Evolutionary conservation across 2,113 vertebrate species (phyloP).

Genomic region (Cyrtonyx montezumae): DNA sequence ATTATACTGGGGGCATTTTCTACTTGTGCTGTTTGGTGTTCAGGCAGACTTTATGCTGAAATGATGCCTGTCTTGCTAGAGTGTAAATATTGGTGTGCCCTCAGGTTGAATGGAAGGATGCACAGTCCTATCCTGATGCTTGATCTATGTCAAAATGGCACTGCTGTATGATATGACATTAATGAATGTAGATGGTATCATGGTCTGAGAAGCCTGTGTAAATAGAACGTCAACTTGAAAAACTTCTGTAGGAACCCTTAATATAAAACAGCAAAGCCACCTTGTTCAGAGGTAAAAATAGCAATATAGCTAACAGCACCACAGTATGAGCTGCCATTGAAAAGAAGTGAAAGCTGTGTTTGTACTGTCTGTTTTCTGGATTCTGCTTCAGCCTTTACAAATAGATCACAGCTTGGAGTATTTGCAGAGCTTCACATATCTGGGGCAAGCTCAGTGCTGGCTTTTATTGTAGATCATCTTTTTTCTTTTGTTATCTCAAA

Average conservation of each 20-base stretch:
- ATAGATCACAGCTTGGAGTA: slow-evolving; percentile 31
- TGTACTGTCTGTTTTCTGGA: background rate
- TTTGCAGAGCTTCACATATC: background rate
- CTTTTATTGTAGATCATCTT: background rate
- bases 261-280: background rate
- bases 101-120: background rate
- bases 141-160: background rate
- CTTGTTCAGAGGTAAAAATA: background rate
- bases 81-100: background rate
- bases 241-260: background rate
- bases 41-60: background rate
- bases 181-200: background rate
- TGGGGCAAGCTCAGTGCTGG: background rate
- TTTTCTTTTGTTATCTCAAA: slow-evolving; percentile 34
- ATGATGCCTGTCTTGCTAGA: background rate
- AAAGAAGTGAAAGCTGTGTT: background rate
- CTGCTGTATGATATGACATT: background rate
- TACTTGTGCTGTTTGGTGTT: background rate
- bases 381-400: slow-evolving; percentile 24
- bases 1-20: background rate
- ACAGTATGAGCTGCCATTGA: background rate
- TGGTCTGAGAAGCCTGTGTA: background rate
- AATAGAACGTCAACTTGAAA: background rate
- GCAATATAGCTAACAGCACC: background rate
- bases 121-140: background rate